Percentiles rank a stretch among this genome's conserved stretches.
Evolutionary conservation across 2,113 vertebrate species (phyloP).

Genomic region (Lepisosteus osseus): DNA sequence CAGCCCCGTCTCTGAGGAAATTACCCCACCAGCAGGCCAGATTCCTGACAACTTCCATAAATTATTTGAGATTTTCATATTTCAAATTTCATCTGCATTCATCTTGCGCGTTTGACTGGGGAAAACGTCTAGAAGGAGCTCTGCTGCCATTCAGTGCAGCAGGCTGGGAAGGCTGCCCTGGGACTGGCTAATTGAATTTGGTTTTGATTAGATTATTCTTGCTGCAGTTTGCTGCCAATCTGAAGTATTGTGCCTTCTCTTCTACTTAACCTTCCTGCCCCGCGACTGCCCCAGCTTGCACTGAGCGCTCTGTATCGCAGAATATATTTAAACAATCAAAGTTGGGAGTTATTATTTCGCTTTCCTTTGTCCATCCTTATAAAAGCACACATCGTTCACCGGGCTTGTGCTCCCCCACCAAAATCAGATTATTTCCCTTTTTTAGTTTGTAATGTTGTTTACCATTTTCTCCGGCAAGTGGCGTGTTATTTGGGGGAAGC

Average conservation of each 20-base stretch:
- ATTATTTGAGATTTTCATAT: constrained; percentile 99
- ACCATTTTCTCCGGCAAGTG: constrained; percentile 81
- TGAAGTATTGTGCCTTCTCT: constrained; percentile 99
- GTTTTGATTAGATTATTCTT: constrained; percentile 99
- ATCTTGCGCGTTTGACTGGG: constrained; percentile 81
- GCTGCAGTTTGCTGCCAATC: constrained; percentile 99
- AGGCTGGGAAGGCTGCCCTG: constrained; percentile 91
- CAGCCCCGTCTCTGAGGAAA: constrained; percentile 79
- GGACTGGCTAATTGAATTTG: constrained; percentile 99
- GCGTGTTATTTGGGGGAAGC: constrained; percentile 71
- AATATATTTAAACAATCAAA: constrained; percentile 99
- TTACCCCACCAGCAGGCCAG: constrained; percentile 82
- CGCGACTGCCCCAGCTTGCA: constrained; percentile 86
- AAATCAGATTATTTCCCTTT: constrained; percentile 81
- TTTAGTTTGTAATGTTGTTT: constrained; percentile 76
- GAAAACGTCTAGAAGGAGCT: constrained; percentile 87
- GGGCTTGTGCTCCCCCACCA: constrained; percentile 76
- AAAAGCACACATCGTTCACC: constrained; percentile 95
- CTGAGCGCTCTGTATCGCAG: constrained; percentile 84
- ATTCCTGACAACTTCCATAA: constrained; percentile 98
- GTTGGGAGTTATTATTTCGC: constrained; percentile 98
- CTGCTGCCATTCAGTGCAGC: constrained; percentile 82
- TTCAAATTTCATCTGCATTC: constrained; percentile 99
- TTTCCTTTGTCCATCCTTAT: constrained; percentile 95
- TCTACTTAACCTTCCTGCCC: constrained; percentile 99